phyloP scores from a whole-genome alignment of 1,140 invertebrate species.

The Aphidius gifuensis region DNA sequence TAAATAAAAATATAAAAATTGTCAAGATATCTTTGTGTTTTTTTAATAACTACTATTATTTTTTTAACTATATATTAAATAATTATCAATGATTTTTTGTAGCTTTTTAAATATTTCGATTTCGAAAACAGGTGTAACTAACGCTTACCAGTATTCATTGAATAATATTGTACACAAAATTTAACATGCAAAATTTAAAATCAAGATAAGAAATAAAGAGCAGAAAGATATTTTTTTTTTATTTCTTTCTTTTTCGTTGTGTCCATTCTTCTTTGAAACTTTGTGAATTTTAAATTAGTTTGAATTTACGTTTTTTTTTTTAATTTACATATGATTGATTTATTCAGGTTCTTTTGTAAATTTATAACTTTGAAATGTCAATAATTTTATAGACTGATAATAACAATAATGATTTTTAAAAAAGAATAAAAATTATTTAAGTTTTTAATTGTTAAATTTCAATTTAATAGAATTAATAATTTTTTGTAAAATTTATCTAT shows the following conservation, averaged over 20 bases:
- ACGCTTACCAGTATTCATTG: no score
- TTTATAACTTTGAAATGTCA: conserved; percentile 7
- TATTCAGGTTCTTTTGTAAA: conserved; percentile 16
- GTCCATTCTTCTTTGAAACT: conserved; percentile 17
- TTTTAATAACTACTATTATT: neutral
- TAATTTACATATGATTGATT: conserved; percentile 23
- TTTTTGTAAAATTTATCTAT: no score
- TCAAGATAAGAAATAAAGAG: conserved; percentile 12
- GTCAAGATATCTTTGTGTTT: conserved; percentile 32
- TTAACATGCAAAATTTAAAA: no score
- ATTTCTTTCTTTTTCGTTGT: neutral
- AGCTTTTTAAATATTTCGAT: no score
- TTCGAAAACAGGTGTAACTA: no score
- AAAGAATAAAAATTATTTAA: no score
- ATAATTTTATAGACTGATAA: neutral
- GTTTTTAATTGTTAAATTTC: no score
- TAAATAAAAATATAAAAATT: conserved; percentile 25
- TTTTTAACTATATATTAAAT: no score
- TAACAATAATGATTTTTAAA: no score
- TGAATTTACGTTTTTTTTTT: conserved; percentile 12
- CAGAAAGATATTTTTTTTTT: conserved; percentile 24
- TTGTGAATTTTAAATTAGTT: conserved; percentile 24
- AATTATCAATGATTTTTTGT: no score
- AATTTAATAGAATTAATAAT: no score
- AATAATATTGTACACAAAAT: no score